Base-by-base conservation (phyloP, 2,888 invertebrate species). In the Allacma fusca region DNA sequence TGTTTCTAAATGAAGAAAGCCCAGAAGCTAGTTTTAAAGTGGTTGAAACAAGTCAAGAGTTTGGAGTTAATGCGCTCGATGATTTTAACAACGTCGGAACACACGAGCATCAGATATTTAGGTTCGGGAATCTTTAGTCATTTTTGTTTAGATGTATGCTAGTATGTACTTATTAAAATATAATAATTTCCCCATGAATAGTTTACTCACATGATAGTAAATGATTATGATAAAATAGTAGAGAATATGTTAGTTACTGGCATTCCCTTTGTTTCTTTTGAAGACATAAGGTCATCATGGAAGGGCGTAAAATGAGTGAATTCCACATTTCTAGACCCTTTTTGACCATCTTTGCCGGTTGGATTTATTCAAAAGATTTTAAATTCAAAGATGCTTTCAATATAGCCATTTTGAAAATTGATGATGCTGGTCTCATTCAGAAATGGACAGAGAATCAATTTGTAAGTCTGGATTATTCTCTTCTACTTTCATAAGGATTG, bases 381-480 rank as follows among this genome's bases (percentile, higher is more conserved):
- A 21, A 62, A 65, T 50, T 75, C 1, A 70, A 62, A 9, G 76
- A 76, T 23, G 72, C 78, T 16, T 21, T 79, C 0, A 59, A 67
- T 29, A 28, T 59, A 13, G 72, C 72, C 2, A 73, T 79, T 28
- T 62, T 76, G 16, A 64, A 76, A 23, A 69, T 64, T 5, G 29
- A 65, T 13, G 73, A 67, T 24, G 28, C 28, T 21, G 78, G 78
- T 0, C 43, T 79, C 16, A n/a, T 76, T 4, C n/a, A n/a, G 0
- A 76, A 76, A 67, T 79, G 78, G 78, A 28, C 21, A 1, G 24
- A 28, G 13, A 62, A 73, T 9, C 78, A 57, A 65, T 76, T 76
- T 26, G 71, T 71, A 71, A 71, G 71, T 70, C 12, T 43, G 16
- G 13, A n/a, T n/a, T n/a, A n/a, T n/a, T n/a, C n/a, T n/a, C 24